A percentile compares a stretch with the other conserved stretches of the same genome.
These are phyloP conservation scores for Ischnura elegans DNA, from an alignment of 2,888 invertebrate species.

Conservation along the genomic window DNA sequence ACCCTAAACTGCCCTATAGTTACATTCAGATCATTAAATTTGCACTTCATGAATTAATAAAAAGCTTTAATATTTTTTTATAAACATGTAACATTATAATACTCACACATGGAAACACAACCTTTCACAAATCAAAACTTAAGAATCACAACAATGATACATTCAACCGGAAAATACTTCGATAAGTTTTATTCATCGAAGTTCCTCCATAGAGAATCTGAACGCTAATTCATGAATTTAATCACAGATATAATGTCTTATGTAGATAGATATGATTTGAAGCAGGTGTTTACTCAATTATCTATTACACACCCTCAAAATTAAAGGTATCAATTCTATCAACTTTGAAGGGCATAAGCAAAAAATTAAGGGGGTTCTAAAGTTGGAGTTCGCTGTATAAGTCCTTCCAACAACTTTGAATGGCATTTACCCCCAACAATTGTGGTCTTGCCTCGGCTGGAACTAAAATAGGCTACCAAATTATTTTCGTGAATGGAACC, in stretches of 20 bases:
- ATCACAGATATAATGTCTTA: conserved; percentile 3
- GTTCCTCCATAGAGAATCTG: neutral
- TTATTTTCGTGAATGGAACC: too few species aligned
- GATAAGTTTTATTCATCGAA: neutral
- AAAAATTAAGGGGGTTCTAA: too few species aligned
- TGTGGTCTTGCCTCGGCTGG: too few species aligned
- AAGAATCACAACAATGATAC: neutral
- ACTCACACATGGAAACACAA: conserved; percentile 1
- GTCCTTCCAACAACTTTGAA: too few species aligned
- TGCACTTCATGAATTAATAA: neutral
- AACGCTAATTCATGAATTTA: neutral
- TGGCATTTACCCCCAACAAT: too few species aligned
- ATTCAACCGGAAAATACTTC: neutral
- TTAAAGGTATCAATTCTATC: too few species aligned
- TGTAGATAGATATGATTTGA: conserved; percentile 7
- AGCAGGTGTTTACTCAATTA: neutral
- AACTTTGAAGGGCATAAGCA: too few species aligned
- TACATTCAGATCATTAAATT: neutral
- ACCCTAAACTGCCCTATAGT: neutral
- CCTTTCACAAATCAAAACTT: neutral
- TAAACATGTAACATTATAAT: conserved; percentile 31
- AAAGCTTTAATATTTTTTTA: conserved; percentile 28
- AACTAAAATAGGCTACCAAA: too few species aligned
- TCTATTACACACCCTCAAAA: neutral
- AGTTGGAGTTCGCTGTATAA: too few species aligned